These are phyloP conservation scores for Pantelozetes paolii DNA, from an alignment of 2,888 invertebrate species.

Conservation along the genomic window DNA sequence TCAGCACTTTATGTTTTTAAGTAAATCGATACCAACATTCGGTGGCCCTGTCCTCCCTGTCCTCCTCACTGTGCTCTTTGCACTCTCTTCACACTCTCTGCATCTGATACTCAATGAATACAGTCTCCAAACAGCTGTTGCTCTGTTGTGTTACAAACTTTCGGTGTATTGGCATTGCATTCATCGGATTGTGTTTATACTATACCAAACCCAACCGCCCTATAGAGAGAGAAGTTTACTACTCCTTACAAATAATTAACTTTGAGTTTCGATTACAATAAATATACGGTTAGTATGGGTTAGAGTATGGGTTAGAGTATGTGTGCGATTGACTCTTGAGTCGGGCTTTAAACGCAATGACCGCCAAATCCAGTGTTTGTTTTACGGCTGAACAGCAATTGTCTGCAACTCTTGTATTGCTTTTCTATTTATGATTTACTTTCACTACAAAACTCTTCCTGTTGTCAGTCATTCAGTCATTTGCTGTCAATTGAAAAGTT, in stretches of 20 bases:
- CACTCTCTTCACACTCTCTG: neutral
- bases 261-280: conserved; percentile 31
- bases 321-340: neutral
- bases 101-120: conserved; percentile 37
- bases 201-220: neutral
- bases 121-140: conserved; percentile 36
- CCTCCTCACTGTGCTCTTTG: neutral
- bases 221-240: conserved; percentile 11
- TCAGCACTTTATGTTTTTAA: conserved; percentile 8
- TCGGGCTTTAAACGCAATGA: neutral
- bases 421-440: neutral
- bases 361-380: conserved; percentile 13
- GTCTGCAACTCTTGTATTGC: neutral
- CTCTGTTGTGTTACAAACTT: neutral
- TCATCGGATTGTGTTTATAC: conserved; percentile 19
- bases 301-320: neutral
- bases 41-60: conserved; percentile 9
- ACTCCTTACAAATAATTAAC: conserved; percentile 34
- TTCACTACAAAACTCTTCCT: conserved; percentile 18
- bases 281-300: neutral
- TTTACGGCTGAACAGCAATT: conserved; percentile 12
- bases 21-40: conserved; percentile 36
- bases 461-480: neutral
- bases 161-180: neutral
- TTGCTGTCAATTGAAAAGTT: neutral